Percentiles rank a stretch among this genome's conserved stretches.
These are phyloP conservation scores for Drosophila quadrilineata DNA, from an alignment of 1,140 invertebrate species.

Conservation along the genomic window DNA sequence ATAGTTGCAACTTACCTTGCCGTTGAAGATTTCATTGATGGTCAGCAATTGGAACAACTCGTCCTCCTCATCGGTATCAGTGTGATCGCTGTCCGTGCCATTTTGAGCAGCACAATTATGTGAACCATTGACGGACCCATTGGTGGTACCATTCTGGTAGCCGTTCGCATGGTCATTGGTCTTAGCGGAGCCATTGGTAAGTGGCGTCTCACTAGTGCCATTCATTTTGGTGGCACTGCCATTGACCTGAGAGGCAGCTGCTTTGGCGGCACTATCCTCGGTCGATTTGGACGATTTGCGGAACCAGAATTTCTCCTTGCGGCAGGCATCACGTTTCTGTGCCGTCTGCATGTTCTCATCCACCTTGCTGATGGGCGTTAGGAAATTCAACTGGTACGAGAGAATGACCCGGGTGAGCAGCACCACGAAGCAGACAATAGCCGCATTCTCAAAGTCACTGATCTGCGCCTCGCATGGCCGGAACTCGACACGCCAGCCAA, in stretches of 20 bases:
- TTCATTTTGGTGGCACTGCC: slow-evolving; percentile 34
- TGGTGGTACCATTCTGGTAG: slow-evolving; percentile 27
- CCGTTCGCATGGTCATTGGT: slow-evolving; percentile 66
- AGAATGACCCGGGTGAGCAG: slow-evolving; percentile 97
- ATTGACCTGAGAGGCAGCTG: slow-evolving; percentile 43
- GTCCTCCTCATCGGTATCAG: slow-evolving; percentile 66
- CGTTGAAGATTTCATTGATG: slow-evolving; percentile 98
- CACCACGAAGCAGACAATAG: slow-evolving; percentile 99
- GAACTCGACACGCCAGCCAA: slow-evolving; percentile 99
- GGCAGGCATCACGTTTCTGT: slow-evolving; percentile 93
- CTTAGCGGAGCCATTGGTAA: slow-evolving; percentile 45
- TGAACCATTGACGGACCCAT: slow-evolving; percentile 33
- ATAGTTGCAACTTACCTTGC: slow-evolving; percentile 93
- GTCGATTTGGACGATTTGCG: slow-evolving; percentile 85
- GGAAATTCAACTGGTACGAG: slow-evolving; percentile 97
- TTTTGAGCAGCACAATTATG: too few species aligned
- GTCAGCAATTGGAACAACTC: slow-evolving; percentile 85
- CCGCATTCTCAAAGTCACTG: slow-evolving; percentile 99
- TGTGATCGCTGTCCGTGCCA: slow-evolving; percentile 63
- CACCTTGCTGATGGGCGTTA: slow-evolving; percentile 98
- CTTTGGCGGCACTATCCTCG: slow-evolving; percentile 51
- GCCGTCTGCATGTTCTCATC: slow-evolving; percentile 99
- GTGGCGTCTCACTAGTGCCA: slow-evolving; percentile 9
- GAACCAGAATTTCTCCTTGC: slow-evolving; percentile 94
- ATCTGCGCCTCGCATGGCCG: slow-evolving; percentile 99